phyloP scores from a whole-genome alignment of 1,140 invertebrate genomes.

The Cotesia vestalis region DNA sequence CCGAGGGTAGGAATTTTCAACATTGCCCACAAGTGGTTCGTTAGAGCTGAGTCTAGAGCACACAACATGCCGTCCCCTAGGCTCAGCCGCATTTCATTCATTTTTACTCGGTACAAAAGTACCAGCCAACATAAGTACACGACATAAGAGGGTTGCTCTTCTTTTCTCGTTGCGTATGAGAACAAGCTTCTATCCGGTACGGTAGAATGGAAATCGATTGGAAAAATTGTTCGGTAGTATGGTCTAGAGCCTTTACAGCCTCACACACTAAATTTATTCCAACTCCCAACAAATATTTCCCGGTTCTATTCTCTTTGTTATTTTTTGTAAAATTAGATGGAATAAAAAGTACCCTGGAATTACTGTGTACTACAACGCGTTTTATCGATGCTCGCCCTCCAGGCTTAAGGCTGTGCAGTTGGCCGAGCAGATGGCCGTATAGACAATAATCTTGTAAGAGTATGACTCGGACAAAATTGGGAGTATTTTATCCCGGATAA shows the following conservation, averaged over 20 bases:
- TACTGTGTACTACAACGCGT: not conserved
- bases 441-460: constrained; percentile 9
- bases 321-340: not conserved
- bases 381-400: not conserved
- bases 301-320: not conserved
- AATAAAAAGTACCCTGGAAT: not conserved
- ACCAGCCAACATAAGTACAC: not conserved
- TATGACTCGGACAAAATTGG: not conserved
- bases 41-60: constrained; percentile 5
- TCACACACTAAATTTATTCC: constrained; percentile 16
- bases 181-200: not conserved
- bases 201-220: constrained; percentile 35
- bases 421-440: constrained; percentile 18
- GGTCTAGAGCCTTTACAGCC: constrained; percentile 12
- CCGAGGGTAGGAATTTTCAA: constrained; percentile 32
- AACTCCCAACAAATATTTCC: not conserved
- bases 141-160: not conserved
- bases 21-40: constrained; percentile 37
- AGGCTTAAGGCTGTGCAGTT: not conserved
- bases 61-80: not conserved
- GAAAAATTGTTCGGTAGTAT: constrained; percentile 39
- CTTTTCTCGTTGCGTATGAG: not conserved
- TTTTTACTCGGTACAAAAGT: constrained; percentile 7
- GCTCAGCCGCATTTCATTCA: not conserved
- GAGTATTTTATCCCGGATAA: not conserved